phyloP scores from a whole-genome alignment of 2,797 vertebrate species.

The Syngnathus acus region DNA sequence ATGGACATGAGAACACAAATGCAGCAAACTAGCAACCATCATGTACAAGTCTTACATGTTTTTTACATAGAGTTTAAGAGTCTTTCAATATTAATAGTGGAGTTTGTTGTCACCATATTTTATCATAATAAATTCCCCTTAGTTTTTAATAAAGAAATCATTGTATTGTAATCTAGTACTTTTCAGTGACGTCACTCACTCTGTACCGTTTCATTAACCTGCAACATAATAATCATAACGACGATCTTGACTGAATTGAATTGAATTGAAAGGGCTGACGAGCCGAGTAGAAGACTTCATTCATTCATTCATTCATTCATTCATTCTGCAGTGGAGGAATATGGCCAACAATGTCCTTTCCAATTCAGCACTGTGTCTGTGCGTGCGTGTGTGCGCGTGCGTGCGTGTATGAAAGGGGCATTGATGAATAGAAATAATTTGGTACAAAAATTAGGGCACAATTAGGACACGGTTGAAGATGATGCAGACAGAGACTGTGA shows the following conservation, averaged over 20 bases:
- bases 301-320: too few relatives aligned
- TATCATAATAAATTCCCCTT: too few relatives aligned
- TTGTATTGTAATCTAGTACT: not conserved
- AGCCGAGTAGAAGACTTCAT: not conserved
- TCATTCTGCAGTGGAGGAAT: not conserved
- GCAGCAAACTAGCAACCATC: too few relatives aligned
- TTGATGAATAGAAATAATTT: constrained; percentile 16
- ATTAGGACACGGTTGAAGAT: constrained; percentile 5
- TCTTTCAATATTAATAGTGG: too few relatives aligned
- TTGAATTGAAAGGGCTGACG: not conserved
- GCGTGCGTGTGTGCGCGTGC: not conserved
- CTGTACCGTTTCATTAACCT: not conserved
- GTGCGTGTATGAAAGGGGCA: constrained; percentile 24
- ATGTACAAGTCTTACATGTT: too few relatives aligned
- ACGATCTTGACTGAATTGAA: not conserved
- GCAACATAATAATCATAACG: not conserved
- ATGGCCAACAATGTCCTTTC: not conserved
- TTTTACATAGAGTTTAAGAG: too few relatives aligned
- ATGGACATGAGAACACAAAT: too few relatives aligned
- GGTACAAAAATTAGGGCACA: constrained; percentile 6
- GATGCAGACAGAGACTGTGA: not conserved
- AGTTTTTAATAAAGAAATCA: not conserved
- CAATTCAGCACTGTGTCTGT: not conserved
- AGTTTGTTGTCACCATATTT: too few relatives aligned
- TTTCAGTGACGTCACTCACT: not conserved